These are phyloP conservation scores for Scartelaos histophorus DNA, from an alignment of 2,113 vertebrate genomes.

Conservation along the genomic window DNA sequence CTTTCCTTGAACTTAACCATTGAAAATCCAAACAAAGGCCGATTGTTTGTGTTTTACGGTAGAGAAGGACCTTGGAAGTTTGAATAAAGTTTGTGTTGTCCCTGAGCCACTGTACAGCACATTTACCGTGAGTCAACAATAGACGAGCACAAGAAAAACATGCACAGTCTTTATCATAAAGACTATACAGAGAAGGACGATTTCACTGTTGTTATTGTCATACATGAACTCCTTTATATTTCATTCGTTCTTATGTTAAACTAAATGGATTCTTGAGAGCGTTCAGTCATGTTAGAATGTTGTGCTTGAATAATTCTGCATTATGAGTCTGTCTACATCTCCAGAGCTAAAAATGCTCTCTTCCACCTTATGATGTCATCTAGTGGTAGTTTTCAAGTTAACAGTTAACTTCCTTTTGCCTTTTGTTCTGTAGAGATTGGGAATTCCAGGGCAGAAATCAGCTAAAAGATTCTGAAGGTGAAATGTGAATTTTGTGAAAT, in stretches of 20 bases:
- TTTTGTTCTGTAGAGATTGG: too few relatives aligned
- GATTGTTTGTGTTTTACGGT: slow-evolving; percentile 4
- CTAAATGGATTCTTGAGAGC: too few relatives aligned
- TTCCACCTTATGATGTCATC: too few relatives aligned
- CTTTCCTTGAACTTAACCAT: slow-evolving; percentile 16
- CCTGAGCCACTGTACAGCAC: not conserved
- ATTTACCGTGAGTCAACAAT: not conserved
- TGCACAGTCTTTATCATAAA: not conserved
- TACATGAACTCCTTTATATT: not conserved
- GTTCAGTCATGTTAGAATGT: too few relatives aligned
- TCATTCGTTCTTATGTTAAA: not conserved
- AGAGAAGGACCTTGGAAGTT: not conserved
- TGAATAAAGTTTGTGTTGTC: not conserved
- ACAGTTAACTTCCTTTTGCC: too few relatives aligned
- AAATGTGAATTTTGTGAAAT: too few relatives aligned
- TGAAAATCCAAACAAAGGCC: slow-evolving; percentile 10
- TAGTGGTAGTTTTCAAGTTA: too few relatives aligned
- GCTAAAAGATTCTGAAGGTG: too few relatives aligned
- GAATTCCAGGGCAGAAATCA: too few relatives aligned
- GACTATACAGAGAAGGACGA: not conserved
- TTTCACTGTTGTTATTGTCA: not conserved
- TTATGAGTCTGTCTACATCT: too few relatives aligned
- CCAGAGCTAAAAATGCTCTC: too few relatives aligned
- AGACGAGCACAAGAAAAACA: not conserved
- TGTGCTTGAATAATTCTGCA: too few relatives aligned